These are phyloP conservation scores for Loriculus beryllinus DNA, from an alignment of 2,797 vertebrate species.

Conservation along the genomic window DNA sequence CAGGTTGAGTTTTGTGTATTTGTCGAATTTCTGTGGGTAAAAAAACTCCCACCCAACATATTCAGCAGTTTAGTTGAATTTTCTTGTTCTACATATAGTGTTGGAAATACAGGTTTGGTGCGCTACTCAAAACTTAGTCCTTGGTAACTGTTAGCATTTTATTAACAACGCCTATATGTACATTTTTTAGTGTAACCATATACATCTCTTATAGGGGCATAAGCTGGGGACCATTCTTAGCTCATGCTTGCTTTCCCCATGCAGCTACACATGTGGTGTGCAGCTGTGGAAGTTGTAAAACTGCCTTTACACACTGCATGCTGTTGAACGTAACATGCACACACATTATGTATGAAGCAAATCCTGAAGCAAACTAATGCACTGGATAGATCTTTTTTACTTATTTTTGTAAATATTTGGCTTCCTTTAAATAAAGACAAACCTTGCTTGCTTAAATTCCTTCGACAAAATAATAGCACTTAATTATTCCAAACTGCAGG, in stretches of 20 bases:
- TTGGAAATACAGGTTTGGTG: neutral
- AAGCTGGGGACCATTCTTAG: constrained; percentile 37
- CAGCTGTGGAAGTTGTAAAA: constrained; percentile 68
- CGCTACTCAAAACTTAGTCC: constrained; percentile 27
- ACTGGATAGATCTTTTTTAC: neutral
- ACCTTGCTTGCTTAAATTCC: neutral
- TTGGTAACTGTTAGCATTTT: neutral
- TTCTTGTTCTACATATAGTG: neutral
- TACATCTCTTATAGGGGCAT: constrained; percentile 41
- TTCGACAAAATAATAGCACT: constrained; percentile 1
- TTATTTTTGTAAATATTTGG: neutral
- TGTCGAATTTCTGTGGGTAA: constrained; percentile 26
- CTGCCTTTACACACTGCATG: constrained; percentile 31
- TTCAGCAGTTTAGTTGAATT: neutral
- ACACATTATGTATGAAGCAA: neutral
- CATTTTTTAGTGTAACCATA: constrained; percentile 46
- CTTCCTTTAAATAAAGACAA: neutral
- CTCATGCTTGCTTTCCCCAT: constrained; percentile 54
- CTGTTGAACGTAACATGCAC: neutral
- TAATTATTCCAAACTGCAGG: neutral
- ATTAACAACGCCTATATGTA: constrained; percentile 1
- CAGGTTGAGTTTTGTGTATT: neutral
- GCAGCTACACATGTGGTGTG: constrained; percentile 68
- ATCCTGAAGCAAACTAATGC: neutral
- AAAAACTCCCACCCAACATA: neutral